Evolutionary conservation across 2,888 invertebrate genomes (phyloP).

Genomic region (Pilophorus perplexus): DNA sequence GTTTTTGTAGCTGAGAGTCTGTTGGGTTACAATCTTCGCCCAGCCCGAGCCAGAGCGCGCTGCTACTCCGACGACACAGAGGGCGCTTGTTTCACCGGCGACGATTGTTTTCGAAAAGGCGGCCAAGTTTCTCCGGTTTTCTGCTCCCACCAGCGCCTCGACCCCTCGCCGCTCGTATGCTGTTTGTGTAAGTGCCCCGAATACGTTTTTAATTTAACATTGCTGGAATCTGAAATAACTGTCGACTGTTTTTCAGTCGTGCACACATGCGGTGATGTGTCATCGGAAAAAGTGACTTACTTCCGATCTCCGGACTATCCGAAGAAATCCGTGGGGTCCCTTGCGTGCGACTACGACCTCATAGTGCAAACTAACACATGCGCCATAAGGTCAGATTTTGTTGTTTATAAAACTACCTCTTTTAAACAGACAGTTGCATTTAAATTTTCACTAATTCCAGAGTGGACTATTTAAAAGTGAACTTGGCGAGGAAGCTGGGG

Average conservation of each 20-base stretch:
- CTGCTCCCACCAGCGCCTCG: conserved; percentile 11
- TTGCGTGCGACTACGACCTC: conserved; percentile 52
- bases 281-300: conserved; percentile 50
- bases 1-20: conserved; percentile 8
- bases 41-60: conserved; percentile 7
- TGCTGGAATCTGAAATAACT: background rate
- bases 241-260: conserved; percentile 48
- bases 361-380: conserved; percentile 50
- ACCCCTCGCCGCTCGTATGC: conserved; percentile 6
- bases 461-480: conserved; percentile 51
- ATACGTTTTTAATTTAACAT: background rate
- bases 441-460: conserved; percentile 44
- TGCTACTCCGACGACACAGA: conserved; percentile 47
- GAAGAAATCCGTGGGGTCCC: conserved; percentile 49
- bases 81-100: conserved; percentile 48
- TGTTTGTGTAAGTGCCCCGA: conserved; percentile 11
- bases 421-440: background rate
- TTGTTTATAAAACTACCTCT: background rate
- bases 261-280: conserved; percentile 51
- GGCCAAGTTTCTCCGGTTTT: conserved; percentile 46
- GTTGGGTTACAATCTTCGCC: conserved; percentile 4
- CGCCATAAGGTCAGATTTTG: conserved; percentile 50
- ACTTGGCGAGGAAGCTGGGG: conserved; percentile 50
- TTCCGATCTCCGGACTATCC: conserved; percentile 51
- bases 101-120: conserved; percentile 48